phyloP scores from a whole-genome alignment of 1,140 invertebrate species.

The Oryzaephilus surinamensis region DNA sequence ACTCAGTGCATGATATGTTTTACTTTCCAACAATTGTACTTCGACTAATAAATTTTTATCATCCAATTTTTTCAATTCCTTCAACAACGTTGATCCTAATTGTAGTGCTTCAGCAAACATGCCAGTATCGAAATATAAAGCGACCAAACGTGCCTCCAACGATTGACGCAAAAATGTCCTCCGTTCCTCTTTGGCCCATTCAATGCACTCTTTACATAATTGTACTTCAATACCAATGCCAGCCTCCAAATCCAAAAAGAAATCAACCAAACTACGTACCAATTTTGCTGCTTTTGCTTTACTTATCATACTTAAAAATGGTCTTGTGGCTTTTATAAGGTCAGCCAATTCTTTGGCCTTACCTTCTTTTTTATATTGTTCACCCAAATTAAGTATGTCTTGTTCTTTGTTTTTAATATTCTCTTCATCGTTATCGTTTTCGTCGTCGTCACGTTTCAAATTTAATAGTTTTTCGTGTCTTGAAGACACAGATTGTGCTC shows the following conservation, averaged over 20 bases:
- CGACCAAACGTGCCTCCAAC: conserved; percentile 84
- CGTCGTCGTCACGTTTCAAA: conserved; percentile 57
- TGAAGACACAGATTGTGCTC: conserved; percentile 56
- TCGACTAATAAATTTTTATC: conserved; percentile 98
- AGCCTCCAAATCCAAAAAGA: conserved; percentile 94
- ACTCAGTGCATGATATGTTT: conserved; percentile 94
- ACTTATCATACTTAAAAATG: conserved; percentile 87
- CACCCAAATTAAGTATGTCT: conserved; percentile 78
- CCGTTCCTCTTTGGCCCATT: conserved; percentile 97
- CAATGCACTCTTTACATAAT: conserved; percentile 93
- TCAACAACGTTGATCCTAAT: conserved; percentile 73
- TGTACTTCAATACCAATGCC: conserved; percentile 85
- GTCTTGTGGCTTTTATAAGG: conserved; percentile 86
- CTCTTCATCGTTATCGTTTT: conserved; percentile 72
- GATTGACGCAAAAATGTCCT: conserved; percentile 95
- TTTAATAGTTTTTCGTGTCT: conserved; percentile 64
- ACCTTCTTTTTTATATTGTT: conserved; percentile 82
- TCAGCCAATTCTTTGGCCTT: conserved; percentile 89
- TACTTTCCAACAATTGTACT: conserved; percentile 92
- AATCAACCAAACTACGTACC: conserved; percentile 90
- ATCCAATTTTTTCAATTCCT: conserved; percentile 97
- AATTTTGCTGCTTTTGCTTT: conserved; percentile 99
- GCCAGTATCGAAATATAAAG: conserved; percentile 88
- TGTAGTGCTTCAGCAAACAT: conserved; percentile 79
- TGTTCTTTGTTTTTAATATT: conserved; percentile 81